A percentile compares a stretch with the other conserved stretches of the same genome.
Evolutionary conservation across 2,888 invertebrate species (phyloP).

Genomic region (Cenopis cana): DNA sequence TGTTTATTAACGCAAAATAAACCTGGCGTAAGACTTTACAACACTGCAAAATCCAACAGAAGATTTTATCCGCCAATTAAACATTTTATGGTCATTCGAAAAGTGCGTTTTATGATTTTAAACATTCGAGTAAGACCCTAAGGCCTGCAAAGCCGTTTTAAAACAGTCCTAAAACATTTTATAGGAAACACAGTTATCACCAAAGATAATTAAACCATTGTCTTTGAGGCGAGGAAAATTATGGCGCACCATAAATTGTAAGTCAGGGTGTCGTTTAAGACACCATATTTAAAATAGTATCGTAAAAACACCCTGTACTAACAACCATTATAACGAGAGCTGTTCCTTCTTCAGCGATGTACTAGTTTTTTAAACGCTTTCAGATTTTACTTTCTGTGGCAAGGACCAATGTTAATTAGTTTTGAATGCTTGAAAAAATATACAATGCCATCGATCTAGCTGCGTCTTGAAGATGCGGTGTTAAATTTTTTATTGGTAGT

Average conservation of each 20-base stretch:
- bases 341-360: slow-evolving; percentile 41
- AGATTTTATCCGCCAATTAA: slow-evolving; percentile 34
- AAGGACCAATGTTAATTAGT: slow-evolving; percentile 60
- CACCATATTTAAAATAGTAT: slow-evolving; percentile 81
- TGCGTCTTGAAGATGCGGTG: slow-evolving; percentile 67
- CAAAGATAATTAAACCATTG: slow-evolving; percentile 82
- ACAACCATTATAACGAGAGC: slow-evolving; percentile 58
- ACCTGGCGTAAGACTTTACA: background rate
- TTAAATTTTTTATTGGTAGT: slow-evolving; percentile 83
- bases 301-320: slow-evolving; percentile 72
- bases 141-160: slow-evolving; percentile 61
- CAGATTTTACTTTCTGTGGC: slow-evolving; percentile 28
- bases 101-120: slow-evolving; percentile 36
- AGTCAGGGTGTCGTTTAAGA: slow-evolving; percentile 67
- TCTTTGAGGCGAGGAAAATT: slow-evolving; percentile 73
- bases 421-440: slow-evolving; percentile 64
- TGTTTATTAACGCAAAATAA: slow-evolving; percentile 15
- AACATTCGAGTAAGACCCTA: slow-evolving; percentile 45
- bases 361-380: background rate
- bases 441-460: slow-evolving; percentile 69
- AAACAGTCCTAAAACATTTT: slow-evolving; percentile 65
- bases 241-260: slow-evolving; percentile 75
- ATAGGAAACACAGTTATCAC: slow-evolving; percentile 75
- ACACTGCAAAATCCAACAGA: slow-evolving; percentile 29
- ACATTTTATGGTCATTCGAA: slow-evolving; percentile 42